Conservation (phyloP, 2,113 vertebrate genomes). For the Romanogobio albipinnatus region DNA sequence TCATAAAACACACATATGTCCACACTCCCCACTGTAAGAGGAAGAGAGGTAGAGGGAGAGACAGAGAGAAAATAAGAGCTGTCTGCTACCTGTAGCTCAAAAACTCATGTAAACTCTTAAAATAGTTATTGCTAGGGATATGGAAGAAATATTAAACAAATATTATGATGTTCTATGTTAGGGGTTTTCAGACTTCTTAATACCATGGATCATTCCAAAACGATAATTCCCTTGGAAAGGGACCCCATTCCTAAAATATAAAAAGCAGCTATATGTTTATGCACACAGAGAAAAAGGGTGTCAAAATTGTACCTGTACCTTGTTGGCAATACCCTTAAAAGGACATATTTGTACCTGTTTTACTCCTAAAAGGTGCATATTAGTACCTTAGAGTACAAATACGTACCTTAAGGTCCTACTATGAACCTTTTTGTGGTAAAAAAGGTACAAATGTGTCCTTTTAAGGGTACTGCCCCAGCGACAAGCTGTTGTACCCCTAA, state of each 20-base stretch:
- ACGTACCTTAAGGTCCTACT: no score
- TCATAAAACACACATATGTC: constrained; percentile 65
- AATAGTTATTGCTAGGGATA: not conserved
- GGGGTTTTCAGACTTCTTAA: not conserved
- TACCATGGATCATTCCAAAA: not conserved
- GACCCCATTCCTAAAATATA: not conserved
- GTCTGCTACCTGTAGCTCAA: not conserved
- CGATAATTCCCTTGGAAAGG: not conserved
- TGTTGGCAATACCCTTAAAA: no score
- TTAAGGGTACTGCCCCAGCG: no score
- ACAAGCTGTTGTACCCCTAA: no score
- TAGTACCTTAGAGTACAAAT: no score
- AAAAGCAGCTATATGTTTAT: not conserved
- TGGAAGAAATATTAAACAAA: not conserved
- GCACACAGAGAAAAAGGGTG: no score
- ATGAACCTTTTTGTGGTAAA: no score
- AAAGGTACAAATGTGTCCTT: no score
- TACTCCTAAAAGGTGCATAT: no score
- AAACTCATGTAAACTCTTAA: constrained; percentile 14
- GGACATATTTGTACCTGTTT: no score
- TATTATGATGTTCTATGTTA: not conserved
- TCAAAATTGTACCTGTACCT: no score
- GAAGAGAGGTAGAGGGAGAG: not conserved
- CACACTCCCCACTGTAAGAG: not conserved
- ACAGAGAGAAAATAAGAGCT: constrained; percentile 20